Conservation (phyloP, 2,888 invertebrate genomes). For the Mesopsocus fuscifrons region DNA sequence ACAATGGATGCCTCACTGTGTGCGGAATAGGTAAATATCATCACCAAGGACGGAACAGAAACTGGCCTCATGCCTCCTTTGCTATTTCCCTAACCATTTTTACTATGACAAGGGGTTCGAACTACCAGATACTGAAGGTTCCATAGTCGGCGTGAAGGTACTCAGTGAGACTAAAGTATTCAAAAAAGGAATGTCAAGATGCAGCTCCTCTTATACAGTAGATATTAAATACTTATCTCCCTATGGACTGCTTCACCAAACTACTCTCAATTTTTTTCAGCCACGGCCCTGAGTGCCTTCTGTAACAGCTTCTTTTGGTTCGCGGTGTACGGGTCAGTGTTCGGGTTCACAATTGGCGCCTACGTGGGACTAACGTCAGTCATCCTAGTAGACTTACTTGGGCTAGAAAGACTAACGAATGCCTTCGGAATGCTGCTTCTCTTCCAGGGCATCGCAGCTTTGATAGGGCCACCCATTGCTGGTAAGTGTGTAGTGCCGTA, state of each 20-base stretch:
- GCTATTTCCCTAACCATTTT: background rate
- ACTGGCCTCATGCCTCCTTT: background rate
- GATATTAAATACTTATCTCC: too few species aligned
- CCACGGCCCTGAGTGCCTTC: constrained; percentile 60
- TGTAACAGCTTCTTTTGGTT: constrained; percentile 54
- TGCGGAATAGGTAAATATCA: constrained; percentile 66
- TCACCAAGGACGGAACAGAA: background rate
- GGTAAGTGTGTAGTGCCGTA: constrained; percentile 54
- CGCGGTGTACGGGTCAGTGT: constrained; percentile 55
- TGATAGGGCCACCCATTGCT: constrained; percentile 82
- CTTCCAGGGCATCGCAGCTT: constrained; percentile 85
- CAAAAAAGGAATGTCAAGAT: too few species aligned
- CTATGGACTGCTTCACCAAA: too few species aligned
- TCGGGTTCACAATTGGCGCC: constrained; percentile 84
- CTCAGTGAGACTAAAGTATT: too few species aligned
- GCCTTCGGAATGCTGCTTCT: constrained; percentile 82
- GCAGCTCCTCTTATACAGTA: too few species aligned
- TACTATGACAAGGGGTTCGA: too few species aligned
- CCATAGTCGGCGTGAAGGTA: too few species aligned
- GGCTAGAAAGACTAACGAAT: constrained; percentile 84
- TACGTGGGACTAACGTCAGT: constrained; percentile 95
- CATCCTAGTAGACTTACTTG: constrained; percentile 81
- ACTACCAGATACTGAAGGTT: too few species aligned
- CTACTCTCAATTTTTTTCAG: too few species aligned
- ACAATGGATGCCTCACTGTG: constrained; percentile 69